Evolutionary conservation across 2,113 vertebrate species (phyloP).

Genomic region (Murina feae): DNA sequence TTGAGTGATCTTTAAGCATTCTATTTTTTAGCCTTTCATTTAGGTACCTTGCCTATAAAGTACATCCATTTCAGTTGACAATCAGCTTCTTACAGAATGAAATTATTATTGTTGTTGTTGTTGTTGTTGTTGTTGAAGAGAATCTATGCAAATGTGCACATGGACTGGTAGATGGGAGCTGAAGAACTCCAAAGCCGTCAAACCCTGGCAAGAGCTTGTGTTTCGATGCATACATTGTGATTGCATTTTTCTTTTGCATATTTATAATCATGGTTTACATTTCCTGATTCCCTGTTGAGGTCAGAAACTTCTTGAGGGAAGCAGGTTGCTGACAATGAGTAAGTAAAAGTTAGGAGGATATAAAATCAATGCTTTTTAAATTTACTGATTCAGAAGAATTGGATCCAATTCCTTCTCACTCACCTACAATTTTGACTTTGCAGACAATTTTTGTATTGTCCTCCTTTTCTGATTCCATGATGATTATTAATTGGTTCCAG

Average conservation of each 20-base stretch:
- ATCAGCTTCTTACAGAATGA: neutral
- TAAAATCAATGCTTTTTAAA: neutral
- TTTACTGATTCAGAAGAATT: neutral
- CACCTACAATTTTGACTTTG: constrained; percentile 8
- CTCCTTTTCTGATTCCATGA: constrained; percentile 44
- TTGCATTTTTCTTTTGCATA: neutral
- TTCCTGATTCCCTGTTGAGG: neutral
- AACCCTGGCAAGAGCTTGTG: neutral
- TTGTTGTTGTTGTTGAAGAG: neutral
- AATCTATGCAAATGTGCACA: neutral
- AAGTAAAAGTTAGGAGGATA: neutral
- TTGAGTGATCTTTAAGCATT: neutral
- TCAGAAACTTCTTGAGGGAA: neutral
- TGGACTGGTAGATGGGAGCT: too few relatives aligned
- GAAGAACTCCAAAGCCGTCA: neutral
- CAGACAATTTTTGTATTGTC: neutral
- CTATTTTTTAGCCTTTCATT: neutral
- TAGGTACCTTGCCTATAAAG: neutral
- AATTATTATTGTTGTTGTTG: neutral
- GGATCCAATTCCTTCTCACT: neutral
- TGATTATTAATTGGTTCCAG: constrained; percentile 68
- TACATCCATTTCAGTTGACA: neutral
- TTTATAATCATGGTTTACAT: neutral
- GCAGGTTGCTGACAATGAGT: neutral
- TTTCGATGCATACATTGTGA: neutral